Conservation (phyloP, 2,113 vertebrate species). For the Ceratotherium simum region DNA sequence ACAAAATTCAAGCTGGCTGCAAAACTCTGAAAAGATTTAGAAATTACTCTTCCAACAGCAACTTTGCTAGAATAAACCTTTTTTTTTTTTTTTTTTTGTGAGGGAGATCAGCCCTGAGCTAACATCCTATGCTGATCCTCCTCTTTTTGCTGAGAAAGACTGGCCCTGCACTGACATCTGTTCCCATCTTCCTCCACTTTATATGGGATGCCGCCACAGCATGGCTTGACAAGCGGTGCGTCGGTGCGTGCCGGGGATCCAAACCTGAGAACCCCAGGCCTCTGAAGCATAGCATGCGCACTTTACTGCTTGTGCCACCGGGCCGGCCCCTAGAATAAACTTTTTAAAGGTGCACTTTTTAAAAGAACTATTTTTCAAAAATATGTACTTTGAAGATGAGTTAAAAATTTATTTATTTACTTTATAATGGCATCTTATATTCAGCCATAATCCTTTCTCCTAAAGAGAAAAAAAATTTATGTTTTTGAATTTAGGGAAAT, state of each 20-base stretch:
- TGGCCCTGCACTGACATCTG: no score
- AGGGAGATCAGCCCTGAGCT: no score
- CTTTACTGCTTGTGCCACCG: no score
- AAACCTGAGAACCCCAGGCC: no score
- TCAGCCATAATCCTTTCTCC: not conserved
- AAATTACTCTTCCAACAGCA: not conserved
- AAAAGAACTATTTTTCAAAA: not conserved
- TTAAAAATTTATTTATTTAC: not conserved
- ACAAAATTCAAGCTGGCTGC: not conserved
- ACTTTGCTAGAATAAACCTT: not conserved
- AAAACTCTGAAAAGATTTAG: not conserved
- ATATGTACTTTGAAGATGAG: not conserved
- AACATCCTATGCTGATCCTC: no score
- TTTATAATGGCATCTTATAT: not conserved
- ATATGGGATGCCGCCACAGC: no score
- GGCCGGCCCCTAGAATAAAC: not conserved
- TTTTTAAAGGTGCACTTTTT: not conserved
- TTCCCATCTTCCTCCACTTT: no score
- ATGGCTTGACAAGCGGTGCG: no score
- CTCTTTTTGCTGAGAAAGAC: no score
- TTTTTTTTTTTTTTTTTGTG: not conserved
- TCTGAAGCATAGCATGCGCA: no score
- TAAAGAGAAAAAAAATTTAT: not conserved
- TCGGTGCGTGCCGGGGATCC: no score
- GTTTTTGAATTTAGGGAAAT: not conserved